phyloP scores from a whole-genome alignment of 2,797 vertebrate genomes.

The Oryzias sinensis region DNA sequence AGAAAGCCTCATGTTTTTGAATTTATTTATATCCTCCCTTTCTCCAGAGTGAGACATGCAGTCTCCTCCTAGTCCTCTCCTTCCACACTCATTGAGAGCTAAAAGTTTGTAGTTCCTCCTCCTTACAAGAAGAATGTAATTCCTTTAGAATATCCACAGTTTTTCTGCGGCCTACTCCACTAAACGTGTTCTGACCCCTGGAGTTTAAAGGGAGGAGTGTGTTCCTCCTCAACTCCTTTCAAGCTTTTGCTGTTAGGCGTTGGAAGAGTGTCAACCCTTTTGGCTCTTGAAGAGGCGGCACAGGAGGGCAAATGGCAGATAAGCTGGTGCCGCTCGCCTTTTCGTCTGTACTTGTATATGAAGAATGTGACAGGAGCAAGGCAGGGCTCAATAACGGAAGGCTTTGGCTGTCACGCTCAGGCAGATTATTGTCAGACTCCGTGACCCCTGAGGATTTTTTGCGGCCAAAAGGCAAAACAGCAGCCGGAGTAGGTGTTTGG shows the following conservation, averaged over 20 bases:
- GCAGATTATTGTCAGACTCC: constrained; percentile 52
- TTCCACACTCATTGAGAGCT: no score
- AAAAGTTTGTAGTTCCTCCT: no score
- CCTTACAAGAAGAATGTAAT: not conserved
- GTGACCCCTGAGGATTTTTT: constrained; percentile 38
- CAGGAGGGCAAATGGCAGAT: constrained; percentile 54
- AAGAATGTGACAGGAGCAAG: constrained; percentile 65
- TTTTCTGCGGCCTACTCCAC: constrained; percentile 15
- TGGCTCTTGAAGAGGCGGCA: constrained; percentile 29
- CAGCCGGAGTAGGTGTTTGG: constrained; percentile 34
- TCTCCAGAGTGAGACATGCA: no score
- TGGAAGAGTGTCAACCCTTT: constrained; percentile 26
- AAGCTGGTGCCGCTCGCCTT: constrained; percentile 61
- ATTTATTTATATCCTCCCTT: no score
- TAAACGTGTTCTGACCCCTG: constrained; percentile 54
- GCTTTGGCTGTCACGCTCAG: constrained; percentile 38
- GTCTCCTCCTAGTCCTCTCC: no score
- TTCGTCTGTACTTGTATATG: constrained; percentile 34
- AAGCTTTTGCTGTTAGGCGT: constrained; percentile 10
- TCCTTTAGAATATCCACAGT: constrained; percentile 20
- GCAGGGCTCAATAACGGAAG: constrained; percentile 56
- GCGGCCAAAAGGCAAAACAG: constrained; percentile 22
- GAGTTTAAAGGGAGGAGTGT: constrained; percentile 15
- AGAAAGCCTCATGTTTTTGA: no score
- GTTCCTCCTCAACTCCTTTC: constrained; percentile 13